These are phyloP conservation scores for Strix aluco DNA, from an alignment of 2,113 vertebrate species.

Conservation along the genomic window DNA sequence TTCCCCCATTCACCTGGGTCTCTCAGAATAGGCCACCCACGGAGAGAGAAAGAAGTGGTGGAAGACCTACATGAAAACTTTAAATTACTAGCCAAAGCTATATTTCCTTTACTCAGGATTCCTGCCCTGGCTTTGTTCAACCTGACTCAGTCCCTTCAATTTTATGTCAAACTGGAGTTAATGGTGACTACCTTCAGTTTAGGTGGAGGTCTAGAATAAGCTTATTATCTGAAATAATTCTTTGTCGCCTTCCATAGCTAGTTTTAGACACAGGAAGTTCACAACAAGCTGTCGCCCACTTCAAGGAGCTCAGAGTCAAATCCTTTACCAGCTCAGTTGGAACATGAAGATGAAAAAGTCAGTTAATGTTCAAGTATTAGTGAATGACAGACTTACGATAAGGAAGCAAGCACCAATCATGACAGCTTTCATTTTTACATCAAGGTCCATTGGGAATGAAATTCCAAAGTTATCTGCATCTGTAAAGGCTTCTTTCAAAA, in stretches of 20 bases:
- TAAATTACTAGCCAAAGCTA: background rate
- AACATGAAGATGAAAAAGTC: background rate
- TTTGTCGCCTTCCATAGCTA: background rate
- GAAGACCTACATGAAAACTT: background rate
- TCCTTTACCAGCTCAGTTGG: background rate
- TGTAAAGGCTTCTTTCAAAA: conserved; percentile 85
- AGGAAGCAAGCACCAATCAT: conserved; percentile 94
- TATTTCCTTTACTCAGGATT: background rate
- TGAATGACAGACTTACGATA: conserved; percentile 81
- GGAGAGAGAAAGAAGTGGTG: background rate
- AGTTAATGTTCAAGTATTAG: background rate
- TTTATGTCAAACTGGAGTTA: background rate
- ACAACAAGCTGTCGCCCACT: background rate
- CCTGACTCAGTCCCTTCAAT: background rate
- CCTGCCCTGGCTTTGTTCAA: background rate
- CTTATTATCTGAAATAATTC: background rate
- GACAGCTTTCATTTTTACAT: conserved; percentile 92
- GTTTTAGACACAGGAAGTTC: background rate
- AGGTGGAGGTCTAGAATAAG: background rate
- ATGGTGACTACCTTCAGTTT: background rate
- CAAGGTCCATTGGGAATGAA: conserved; percentile 90
- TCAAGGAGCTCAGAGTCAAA: background rate
- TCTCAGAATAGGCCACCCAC: background rate
- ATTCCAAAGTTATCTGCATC: conserved; percentile 92
- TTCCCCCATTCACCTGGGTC: background rate